Evolutionary conservation across 2,113 vertebrate species (phyloP).

Genomic region (Cephalopterus ornatus): DNA sequence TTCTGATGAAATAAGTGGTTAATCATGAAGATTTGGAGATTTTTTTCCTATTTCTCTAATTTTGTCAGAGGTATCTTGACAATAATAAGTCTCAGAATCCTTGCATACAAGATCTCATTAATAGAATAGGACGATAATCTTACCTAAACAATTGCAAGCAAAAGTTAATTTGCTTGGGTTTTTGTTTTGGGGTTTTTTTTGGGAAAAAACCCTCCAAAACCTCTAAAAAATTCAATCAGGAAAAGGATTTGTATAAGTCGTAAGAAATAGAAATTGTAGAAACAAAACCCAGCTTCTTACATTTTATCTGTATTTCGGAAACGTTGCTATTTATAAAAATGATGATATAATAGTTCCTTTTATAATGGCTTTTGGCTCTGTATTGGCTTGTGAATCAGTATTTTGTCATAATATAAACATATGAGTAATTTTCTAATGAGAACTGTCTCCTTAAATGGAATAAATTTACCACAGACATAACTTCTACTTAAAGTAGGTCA

Average conservation of each 20-base stretch:
- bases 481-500: not conserved
- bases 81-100: not conserved
- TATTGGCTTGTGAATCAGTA: not conserved
- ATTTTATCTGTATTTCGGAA: not conserved
- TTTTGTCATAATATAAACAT: not conserved
- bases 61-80: not conserved
- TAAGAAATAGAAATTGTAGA: not conserved
- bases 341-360: not conserved
- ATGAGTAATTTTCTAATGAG: not conserved
- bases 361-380: not conserved
- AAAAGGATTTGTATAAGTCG: not conserved
- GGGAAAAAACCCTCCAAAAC: not conserved
- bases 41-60: not conserved
- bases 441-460: not conserved
- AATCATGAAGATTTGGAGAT: not conserved
- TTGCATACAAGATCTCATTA: not conserved
- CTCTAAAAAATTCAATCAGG: fast-evolving
- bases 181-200: not conserved
- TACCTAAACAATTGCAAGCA: not conserved
- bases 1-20: not conserved
- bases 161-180: not conserved
- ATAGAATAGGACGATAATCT: not conserved
- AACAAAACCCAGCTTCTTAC: fast-evolving
- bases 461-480: not conserved
- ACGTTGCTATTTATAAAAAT: not conserved